These are phyloP conservation scores for Rhimphoctona megacephalus DNA, from an alignment of 2,888 invertebrate species.

Conservation along the genomic window DNA sequence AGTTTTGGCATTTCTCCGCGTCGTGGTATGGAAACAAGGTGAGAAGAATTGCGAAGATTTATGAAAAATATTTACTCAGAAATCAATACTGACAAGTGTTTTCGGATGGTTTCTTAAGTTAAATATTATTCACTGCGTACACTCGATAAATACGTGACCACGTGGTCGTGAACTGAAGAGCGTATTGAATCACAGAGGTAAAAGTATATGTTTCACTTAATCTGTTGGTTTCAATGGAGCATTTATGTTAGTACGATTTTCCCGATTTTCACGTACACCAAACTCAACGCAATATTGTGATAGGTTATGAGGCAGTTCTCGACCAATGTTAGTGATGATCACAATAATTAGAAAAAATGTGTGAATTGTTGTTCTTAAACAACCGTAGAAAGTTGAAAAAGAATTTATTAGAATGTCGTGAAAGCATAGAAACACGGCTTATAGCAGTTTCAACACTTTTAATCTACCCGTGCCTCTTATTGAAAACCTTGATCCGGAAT, in stretches of 20 bases:
- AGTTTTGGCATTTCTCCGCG: constrained; percentile 71
- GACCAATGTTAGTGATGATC: too few species aligned
- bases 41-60: constrained; percentile 60
- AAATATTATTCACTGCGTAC: neutral
- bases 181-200: too few species aligned
- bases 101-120: neutral
- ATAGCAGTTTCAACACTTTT: constrained; percentile 5
- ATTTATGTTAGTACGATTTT: neutral
- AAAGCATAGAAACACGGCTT: neutral
- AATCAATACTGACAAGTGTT: neutral
- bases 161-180: neutral
- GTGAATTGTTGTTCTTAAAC: neutral
- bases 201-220: too few species aligned
- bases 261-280: neutral
- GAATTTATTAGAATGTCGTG: neutral
- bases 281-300: too few species aligned
- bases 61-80: neutral
- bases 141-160: neutral
- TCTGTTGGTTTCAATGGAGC: neutral
- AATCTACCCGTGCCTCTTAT: neutral
- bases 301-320: too few species aligned
- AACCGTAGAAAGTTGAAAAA: neutral
- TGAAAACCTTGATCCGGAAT: constrained; percentile 35
- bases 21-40: constrained; percentile 81
- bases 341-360: neutral